Base-by-base conservation (phyloP, 2,888 invertebrate species). In the Aphidoletes aphidimyza region DNA sequence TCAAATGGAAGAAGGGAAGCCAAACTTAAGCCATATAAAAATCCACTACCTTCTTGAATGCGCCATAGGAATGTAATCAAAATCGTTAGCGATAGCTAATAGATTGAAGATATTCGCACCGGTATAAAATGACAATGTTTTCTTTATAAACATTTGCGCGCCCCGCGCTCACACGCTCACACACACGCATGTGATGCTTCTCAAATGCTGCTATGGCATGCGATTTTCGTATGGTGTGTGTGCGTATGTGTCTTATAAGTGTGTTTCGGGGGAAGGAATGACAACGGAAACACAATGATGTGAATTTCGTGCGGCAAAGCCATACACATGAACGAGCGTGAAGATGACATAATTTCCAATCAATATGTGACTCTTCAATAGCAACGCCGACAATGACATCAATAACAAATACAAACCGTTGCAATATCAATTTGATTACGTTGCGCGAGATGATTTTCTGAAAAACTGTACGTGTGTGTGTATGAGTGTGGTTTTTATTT, bases 341-440 rank as follows among this genome's bases (percentile, higher is more conserved):
- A 81, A 81, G 81, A 81, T 81, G 81, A 81, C 37, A 81, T 81
- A 81, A 81, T 81, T 81, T 81, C 37, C 81, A 81, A 81, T 81
- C 81, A 81, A 81, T 81, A 81, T 81, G 81, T 81, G 81, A 81
- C 22, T 81, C 81, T 81, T 81, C n/a, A 37, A 81, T 37, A 22
- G 81, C 36, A 81, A 37, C n/a, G 37, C 81, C 37, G 37, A 37
- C 81, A 81, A 81, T 69, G 30, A 30, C 30, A 30, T 26, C 36
- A 81, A 81, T 81, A 81, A 81, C 81, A 81, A 81, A 36, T 37
- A 81, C 37, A 81, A 81, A 37, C 37, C 37, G 37, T 37, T 81
- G 81, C 37, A 81, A 81, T 81, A 81, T 37, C 81, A 81, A 81
- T 81, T 81, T 37, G 37, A 81, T 81, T 81, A 36, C 37, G 81